Conservation (phyloP, 2,888 invertebrate genomes). For the Nebria salina region DNA sequence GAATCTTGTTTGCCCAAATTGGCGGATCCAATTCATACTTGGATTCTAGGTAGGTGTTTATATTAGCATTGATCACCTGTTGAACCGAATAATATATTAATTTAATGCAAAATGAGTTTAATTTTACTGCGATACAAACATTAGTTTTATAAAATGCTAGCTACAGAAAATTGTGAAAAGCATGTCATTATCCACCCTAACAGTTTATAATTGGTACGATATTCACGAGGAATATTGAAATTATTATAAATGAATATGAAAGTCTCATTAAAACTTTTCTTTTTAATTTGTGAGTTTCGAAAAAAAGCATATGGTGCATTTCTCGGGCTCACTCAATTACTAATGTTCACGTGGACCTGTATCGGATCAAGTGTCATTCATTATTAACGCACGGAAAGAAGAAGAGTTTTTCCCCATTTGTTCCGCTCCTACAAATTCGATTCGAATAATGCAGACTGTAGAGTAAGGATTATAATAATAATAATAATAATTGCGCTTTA, state of each 20-base stretch:
- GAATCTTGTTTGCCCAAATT: constrained; percentile 84
- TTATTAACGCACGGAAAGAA: constrained; percentile 17
- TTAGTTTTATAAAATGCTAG: constrained; percentile 5
- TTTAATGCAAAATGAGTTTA: not conserved
- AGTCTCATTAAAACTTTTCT: constrained; percentile 3
- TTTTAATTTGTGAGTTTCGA: not conserved
- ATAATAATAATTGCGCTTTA: constrained; percentile 35
- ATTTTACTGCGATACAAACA: not conserved
- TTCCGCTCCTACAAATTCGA: not conserved
- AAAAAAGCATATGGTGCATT: not conserved
- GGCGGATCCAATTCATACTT: constrained; percentile 82
- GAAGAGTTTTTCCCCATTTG: not conserved
- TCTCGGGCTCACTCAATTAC: constrained; percentile 24
- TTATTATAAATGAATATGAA: not conserved
- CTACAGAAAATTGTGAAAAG: not conserved
- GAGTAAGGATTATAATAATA: constrained; percentile 16
- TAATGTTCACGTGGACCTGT: not conserved
- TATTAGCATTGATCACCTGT: constrained; percentile 85
- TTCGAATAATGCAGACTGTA: no score
- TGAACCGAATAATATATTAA: constrained; percentile 45
- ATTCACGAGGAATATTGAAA: not conserved
- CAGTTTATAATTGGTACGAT: not conserved
- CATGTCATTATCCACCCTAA: constrained; percentile 3
- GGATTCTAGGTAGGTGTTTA: constrained; percentile 85
- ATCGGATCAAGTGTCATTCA: constrained; percentile 35